Evolutionary conservation across 2,113 vertebrate genomes (phyloP), one percentile per base, ranked within the genome.

Genomic region (Bostrychus sinensis): DNA sequence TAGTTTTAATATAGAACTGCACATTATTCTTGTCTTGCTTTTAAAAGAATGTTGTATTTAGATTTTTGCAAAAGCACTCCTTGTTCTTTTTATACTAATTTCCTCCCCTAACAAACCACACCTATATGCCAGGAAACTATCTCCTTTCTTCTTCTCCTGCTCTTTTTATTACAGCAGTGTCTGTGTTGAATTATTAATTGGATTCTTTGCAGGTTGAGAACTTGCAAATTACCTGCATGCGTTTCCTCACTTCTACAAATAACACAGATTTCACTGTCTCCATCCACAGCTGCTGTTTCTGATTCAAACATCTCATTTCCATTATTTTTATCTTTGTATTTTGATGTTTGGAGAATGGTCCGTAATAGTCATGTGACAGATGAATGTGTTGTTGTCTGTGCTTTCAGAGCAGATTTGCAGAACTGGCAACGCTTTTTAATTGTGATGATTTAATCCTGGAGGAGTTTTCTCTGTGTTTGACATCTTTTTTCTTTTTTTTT

Each of bases 341-440:
- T 64, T 78, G 68, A 70, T 58, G 41, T 71, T 57, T 26, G 70
- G 13, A 32, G 20, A 70, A 70, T 45, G 54, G 62, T 61, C 51
- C 22, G 26, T 60, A 23, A 61, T 54, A 53, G 41, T 41, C 11
- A 0, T 2, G 7, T 43, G 81, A 69, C 81, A 73, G 79, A 51
- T 61, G 66, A 74, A 76, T 65, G 45, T 37, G 72, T 53, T 56
- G 22, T 22, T 0, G 39, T 71, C 78, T 60, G 65, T 60, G 4
- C 2, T 75, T 80, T 78, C 72, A 69, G 22, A 28, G 13, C 9
- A 61, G 82, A 76, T 84, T 74, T 84, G 69, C n/a, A 0, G 38
- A 1, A 8, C 63, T 53, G 74, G 68, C 73, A 6, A 51, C 17
- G 66, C 65, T 56, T 37, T 30, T 56, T 76, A 54, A 78, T 71